Base-by-base conservation (phyloP, 2,888 invertebrate species). In the Tenthredo notha region DNA sequence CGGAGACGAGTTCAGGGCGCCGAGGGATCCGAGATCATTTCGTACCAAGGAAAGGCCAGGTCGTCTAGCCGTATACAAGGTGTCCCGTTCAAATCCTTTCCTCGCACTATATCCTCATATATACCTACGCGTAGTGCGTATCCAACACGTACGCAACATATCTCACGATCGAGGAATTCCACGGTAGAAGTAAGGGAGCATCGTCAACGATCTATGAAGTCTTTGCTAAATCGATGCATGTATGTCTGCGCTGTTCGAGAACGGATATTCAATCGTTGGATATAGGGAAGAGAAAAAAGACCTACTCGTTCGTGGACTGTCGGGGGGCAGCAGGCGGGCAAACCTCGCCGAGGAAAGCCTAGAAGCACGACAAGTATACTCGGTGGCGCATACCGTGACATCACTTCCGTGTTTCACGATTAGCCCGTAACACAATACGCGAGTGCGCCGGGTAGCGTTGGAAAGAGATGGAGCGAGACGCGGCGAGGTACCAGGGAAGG, bases 1-100 rank as follows among this genome's bases (percentile, higher is more conserved):
- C 33, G 21, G 78, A 83, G 74, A 85, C 67, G 78, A 85, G 85
- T 85, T 85, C 90, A 91, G 91, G 91, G 91, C 90, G 91, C 91
- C 58, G 80, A 80, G 58, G 80, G 91, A 91, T 90, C 91, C 88
- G 88, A 90, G 90, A 90, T 91, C 90, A 90, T 90, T 90, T 91
- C 90, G 88, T 88, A 88, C 90, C 88, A 86, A 88, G 89, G 88
- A 90, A 61, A 90, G 89, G 90, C 88, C 89, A 88, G 90, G 91
- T 91, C 91, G 89, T 88, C 91, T 91, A 88, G 88, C 88, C 86
- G 88, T 88, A 88, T 80, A 80, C 80, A 80, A 80, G 80, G 61
- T 80, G 80, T 80, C 80, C 80, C 80, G 80, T 80, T 80, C 80
- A 80, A 80, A 80, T 80, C 80, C 61, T 80, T 15, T 29, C 15